Evolutionary conservation across 2,888 invertebrate species (phyloP).

Genomic region (Xestia xanthographa): DNA sequence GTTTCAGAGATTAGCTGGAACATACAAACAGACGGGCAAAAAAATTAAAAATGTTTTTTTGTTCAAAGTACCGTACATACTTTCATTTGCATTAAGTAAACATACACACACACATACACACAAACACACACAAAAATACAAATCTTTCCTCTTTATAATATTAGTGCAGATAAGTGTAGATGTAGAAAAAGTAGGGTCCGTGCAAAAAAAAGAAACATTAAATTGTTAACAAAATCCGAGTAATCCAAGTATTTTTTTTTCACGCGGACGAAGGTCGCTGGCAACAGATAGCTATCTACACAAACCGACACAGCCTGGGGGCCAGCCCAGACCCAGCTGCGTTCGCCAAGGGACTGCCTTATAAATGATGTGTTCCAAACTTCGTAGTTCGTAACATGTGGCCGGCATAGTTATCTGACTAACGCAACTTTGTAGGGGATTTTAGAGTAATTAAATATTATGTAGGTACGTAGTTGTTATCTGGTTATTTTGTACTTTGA

Average conservation of each 20-base stretch:
- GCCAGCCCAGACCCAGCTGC: conserved; percentile 25
- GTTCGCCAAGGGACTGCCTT: conserved; percentile 36
- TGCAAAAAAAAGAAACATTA: not conserved
- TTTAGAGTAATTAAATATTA: conserved; percentile 49
- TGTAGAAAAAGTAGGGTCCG: not conserved
- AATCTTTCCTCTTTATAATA: too few species aligned
- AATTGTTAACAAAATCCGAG: not conserved
- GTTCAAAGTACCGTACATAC: too few species aligned
- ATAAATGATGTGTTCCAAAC: conserved; percentile 55
- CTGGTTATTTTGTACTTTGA: not conserved
- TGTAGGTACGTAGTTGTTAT: not conserved
- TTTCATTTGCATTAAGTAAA: too few species aligned
- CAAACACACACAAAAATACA: too few species aligned
- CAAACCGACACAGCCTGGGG: not conserved
- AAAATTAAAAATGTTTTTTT: too few species aligned
- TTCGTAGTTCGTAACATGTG: conserved; percentile 38
- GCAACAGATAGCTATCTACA: not conserved
- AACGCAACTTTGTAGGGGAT: conserved; percentile 18
- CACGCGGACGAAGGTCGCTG: too few species aligned
- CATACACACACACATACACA: too few species aligned
- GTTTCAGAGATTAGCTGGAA: too few species aligned
- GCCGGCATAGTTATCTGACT: conserved; percentile 28
- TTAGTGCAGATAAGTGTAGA: too few species aligned
- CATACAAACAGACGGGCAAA: too few species aligned
- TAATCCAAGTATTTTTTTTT: too few species aligned